Percentiles rank a stretch among this genome's conserved stretches.
Evolutionary conservation across 2,797 vertebrate genomes (phyloP).

Genomic region (Halcyon smyrnensis): DNA sequence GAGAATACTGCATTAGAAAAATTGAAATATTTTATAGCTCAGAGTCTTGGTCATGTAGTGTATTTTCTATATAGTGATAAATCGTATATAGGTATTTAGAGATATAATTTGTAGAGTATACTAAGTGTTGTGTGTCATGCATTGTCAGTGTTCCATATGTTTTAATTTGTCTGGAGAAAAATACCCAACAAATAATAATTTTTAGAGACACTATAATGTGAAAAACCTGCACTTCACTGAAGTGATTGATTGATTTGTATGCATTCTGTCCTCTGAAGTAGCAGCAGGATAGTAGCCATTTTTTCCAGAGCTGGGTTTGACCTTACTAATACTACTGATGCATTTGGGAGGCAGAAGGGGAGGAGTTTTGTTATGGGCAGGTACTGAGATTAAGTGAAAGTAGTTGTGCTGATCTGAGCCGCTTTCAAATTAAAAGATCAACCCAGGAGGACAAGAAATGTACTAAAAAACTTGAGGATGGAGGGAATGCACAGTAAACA

Average conservation of each 20-base stretch:
- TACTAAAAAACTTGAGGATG: neutral
- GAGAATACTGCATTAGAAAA: neutral
- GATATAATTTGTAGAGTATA: neutral
- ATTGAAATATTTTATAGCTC: neutral
- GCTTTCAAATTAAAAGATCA: neutral
- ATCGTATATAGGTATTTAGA: neutral
- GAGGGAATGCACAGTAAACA: neutral
- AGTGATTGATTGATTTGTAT: neutral
- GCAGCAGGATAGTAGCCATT: neutral
- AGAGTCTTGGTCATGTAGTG: neutral
- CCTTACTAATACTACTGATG: neutral
- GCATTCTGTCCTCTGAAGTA: neutral
- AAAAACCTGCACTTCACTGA: neutral
- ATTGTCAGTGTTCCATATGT: neutral
- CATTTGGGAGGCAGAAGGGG: neutral
- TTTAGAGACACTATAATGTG: neutral
- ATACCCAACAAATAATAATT: too few relatives aligned
- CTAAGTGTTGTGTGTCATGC: neutral
- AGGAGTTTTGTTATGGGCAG: neutral
- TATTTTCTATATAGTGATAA: neutral
- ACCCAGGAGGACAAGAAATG: neutral
- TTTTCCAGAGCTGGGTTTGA: neutral
- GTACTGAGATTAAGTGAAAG: neutral
- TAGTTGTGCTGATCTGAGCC: neutral
- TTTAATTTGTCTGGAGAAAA: neutral